These are phyloP conservation scores for Madoqua kirkii DNA, from an alignment of 2,113 vertebrate species.

Conservation along the genomic window DNA sequence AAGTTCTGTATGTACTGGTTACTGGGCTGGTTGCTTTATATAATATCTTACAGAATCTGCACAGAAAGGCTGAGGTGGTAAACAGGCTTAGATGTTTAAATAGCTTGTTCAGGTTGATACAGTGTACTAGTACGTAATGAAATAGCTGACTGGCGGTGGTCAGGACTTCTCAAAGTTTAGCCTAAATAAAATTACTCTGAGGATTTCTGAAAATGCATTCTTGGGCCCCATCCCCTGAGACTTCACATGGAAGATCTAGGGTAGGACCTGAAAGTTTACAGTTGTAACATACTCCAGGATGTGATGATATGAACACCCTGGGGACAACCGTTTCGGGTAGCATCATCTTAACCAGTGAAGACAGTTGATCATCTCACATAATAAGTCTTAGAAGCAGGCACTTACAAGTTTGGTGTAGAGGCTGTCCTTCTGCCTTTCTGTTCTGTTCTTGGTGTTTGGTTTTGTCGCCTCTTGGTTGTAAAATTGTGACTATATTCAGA, in stretches of 20 bases:
- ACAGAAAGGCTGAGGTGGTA: not conserved
- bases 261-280: not conserved
- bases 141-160: not conserved
- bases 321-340: not conserved
- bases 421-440: not conserved
- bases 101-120: not conserved
- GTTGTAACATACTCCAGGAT: not conserved
- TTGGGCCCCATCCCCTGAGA: not conserved
- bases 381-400: not conserved
- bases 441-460: not conserved
- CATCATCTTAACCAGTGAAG: not conserved
- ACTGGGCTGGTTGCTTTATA: not conserved
- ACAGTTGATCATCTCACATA: not conserved
- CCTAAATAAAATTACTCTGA: not conserved
- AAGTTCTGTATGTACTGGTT: not conserved
- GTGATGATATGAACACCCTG: not conserved
- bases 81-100: not conserved
- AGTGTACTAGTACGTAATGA: not conserved
- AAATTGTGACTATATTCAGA: not conserved
- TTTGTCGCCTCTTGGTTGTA: not conserved
- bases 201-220: not conserved
- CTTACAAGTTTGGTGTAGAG: not conserved
- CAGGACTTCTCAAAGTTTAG: not conserved
- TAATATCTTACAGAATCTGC: not conserved
- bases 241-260: not conserved